Percentiles rank a stretch among this genome's conserved stretches.
These are phyloP conservation scores for Drosophila fungiperda DNA, from an alignment of 2,888 invertebrate species.

Conservation along the genomic window DNA sequence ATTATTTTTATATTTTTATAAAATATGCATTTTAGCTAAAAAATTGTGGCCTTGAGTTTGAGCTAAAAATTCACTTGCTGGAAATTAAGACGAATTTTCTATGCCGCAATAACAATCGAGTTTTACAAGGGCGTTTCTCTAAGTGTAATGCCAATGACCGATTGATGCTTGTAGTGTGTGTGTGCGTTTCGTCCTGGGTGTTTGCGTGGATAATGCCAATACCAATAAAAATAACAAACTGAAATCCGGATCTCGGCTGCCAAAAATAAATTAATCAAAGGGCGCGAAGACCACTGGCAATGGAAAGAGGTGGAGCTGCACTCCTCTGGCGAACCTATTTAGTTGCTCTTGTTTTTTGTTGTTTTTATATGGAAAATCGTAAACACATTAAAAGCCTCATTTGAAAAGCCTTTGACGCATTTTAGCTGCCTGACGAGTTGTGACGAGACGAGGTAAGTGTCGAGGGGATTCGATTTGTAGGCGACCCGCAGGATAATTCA, in stretches of 20 bases:
- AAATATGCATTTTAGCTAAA: not conserved
- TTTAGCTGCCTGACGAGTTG: constrained; percentile 17
- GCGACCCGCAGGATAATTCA: constrained; percentile 31
- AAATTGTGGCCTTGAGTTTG: not conserved
- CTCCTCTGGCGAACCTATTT: constrained; percentile 1
- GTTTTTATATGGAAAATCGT: constrained; percentile 60
- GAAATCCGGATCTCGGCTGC: constrained; percentile 13
- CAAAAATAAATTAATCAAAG: constrained; percentile 63
- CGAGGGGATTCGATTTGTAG: constrained; percentile 11
- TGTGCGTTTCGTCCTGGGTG: not conserved
- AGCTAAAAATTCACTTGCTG: not conserved
- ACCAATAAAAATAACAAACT: constrained; percentile 30
- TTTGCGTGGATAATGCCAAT: constrained; percentile 26
- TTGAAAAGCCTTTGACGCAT: constrained; percentile 75
- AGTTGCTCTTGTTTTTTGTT: constrained; percentile 15
- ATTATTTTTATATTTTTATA: not conserved
- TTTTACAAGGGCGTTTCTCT: not conserved
- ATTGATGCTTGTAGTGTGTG: constrained; percentile 10
- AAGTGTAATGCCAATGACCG: constrained; percentile 19
- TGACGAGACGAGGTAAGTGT: not conserved
- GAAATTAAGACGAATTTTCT: not conserved
- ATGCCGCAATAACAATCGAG: not conserved
- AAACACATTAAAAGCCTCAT: constrained; percentile 79
- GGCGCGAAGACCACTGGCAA: constrained; percentile 42
- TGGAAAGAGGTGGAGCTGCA: constrained; percentile 5